These are phyloP conservation scores for Athene cunicularia DNA, from an alignment of 2,113 vertebrate species.

Conservation along the genomic window DNA sequence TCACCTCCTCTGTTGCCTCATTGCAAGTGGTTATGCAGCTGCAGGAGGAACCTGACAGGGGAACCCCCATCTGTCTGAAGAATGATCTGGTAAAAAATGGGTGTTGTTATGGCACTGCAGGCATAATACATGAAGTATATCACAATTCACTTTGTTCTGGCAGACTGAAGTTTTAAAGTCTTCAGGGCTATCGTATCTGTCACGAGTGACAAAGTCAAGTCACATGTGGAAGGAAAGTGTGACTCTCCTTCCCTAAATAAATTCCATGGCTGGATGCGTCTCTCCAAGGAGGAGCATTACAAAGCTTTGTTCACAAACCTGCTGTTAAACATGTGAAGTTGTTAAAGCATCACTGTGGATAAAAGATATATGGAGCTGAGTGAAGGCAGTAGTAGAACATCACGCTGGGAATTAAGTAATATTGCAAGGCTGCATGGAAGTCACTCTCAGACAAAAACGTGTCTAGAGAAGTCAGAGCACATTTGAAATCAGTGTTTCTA, in stretches of 20 bases:
- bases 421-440: not conserved
- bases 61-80: not conserved
- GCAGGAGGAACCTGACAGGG: not conserved
- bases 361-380: not conserved
- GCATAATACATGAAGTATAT: not conserved
- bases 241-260: conserved; percentile 7
- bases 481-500: not conserved
- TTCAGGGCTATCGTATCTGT: not conserved
- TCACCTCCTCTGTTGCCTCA: not conserved
- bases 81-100: not conserved
- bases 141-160: not conserved
- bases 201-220: not conserved
- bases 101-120: not conserved
- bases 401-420: not conserved
- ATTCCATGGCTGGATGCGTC: not conserved
- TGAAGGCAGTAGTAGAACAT: not conserved
- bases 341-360: not conserved
- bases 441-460: not conserved
- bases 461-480: not conserved
- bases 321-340: not conserved
- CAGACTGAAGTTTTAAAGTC: not conserved
- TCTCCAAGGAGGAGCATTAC: not conserved
- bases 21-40: not conserved
- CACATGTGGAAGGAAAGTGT: not conserved
- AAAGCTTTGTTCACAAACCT: not conserved